A percentile compares a stretch with the other conserved stretches of the same genome.
Evolutionary conservation across 2,888 invertebrate species (phyloP).

Genomic region (Acanthosepion pharaonis): DNA sequence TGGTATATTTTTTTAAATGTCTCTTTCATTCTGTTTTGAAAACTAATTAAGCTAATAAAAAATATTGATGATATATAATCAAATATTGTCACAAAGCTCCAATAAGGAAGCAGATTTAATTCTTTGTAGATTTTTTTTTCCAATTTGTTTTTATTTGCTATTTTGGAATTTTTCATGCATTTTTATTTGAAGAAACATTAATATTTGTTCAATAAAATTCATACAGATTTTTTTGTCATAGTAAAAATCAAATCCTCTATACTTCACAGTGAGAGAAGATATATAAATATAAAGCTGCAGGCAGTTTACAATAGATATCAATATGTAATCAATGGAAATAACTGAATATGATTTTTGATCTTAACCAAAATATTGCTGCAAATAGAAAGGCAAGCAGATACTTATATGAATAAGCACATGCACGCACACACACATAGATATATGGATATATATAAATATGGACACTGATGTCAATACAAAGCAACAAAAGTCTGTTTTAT

Average conservation of each 20-base stretch:
- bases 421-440: too few species aligned
- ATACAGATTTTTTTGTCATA: neutral
- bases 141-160: neutral
- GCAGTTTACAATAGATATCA: neutral
- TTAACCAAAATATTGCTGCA: neutral
- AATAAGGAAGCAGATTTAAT: neutral
- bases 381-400: neutral
- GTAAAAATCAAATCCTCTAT: neutral
- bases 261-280: neutral
- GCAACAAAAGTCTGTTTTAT: too few species aligned
- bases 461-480: too few species aligned
- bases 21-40: neutral
- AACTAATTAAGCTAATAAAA: conserved; percentile 4
- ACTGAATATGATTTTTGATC: neutral
- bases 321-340: neutral
- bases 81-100: neutral
- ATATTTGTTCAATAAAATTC: neutral
- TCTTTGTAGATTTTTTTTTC: neutral
- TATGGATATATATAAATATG: neutral
- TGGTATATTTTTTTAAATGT: neutral
- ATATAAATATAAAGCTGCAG: neutral
- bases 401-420: neutral
- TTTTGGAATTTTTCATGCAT: neutral
- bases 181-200: neutral
- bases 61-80: neutral